Base-by-base conservation (phyloP, 1,140 invertebrate genomes). In the Drosophila eugracilis region DNA sequence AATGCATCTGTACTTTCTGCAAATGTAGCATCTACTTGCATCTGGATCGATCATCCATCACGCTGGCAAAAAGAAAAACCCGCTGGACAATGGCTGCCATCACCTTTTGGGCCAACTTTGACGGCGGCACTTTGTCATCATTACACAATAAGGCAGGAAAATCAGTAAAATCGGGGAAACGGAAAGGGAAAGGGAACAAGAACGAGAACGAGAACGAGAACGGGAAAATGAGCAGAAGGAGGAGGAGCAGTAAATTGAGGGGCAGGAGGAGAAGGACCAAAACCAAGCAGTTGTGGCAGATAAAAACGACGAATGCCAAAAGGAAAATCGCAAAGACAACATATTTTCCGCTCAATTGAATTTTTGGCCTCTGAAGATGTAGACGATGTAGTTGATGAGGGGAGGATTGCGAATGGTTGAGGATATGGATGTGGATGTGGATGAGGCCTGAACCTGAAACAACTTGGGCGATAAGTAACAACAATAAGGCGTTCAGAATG, bases 271-370 rank as follows among this genome's bases (percentile, higher is more conserved):
- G 28, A 5, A 58, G 48, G 30, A 57, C 53, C 65, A 80, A 63
- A 70, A 47, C 58, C 48, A 45, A 70, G 26, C 69, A 71, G 53
- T 72, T 58, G 52, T 50, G 54, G 36, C 66, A 71, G 42, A 74
- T 74, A 74, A 48, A 73, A 63, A 60, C 57, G 55, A 47, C 70
- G 22, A 60, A 73, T 55, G 41, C 54, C 52, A 73, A 45, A 73
- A 63, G 81, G 72, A 85, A 86, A 85, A 85, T 85, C 80, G 80
- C 80, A 85, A 85, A 85, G 81, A 85, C 80, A 85, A 85, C 80
- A 84, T 85, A 85, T 86, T 85, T 85, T 85, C 76, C 80, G 81
- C 81, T 85, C 80, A 85, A 85, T 85, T 85, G 80, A 85, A 85
- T 85, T 85, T 85, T 75, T 85, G 81, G 80, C 76, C 80, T 85